A percentile compares a stretch with the other conserved stretches of the same genome.
phyloP scores from a whole-genome alignment of 2,113 vertebrate species.

The Podarcis raffonei region DNA sequence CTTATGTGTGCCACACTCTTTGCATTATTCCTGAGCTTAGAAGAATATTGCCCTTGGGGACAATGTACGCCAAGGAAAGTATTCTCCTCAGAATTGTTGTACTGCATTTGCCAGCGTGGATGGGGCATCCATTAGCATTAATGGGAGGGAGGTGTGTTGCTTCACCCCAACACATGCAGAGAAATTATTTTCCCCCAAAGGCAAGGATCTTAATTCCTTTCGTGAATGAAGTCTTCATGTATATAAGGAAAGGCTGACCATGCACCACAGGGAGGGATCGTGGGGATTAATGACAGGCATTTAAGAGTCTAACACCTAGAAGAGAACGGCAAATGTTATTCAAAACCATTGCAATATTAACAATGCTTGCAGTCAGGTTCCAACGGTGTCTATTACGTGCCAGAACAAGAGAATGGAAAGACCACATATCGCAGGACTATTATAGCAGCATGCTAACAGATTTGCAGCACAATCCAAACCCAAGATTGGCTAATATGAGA shows the following conservation, averaged over 20 bases:
- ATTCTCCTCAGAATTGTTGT: accelerated
- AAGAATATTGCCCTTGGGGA: background rate
- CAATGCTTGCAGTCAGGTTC: background rate
- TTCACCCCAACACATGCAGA: background rate
- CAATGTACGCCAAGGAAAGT: too few relatives aligned
- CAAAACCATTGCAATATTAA: constrained; percentile 9
- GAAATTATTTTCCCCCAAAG: background rate
- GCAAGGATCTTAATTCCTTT: background rate
- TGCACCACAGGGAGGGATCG: background rate
- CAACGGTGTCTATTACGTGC: background rate
- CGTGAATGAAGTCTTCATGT: background rate
- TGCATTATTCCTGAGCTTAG: background rate
- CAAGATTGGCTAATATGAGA: too few relatives aligned
- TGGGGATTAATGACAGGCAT: background rate
- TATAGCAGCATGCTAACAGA: background rate
- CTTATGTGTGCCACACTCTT: background rate
- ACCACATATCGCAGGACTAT: background rate
- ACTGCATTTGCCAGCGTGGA: background rate
- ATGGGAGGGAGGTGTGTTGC: background rate
- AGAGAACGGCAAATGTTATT: background rate
- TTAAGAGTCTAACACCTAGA: background rate
- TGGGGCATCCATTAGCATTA: background rate
- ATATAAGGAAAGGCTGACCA: background rate
- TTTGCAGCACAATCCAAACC: too few relatives aligned
- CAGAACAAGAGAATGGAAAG: background rate